Percentiles rank a stretch among this genome's conserved stretches.
Conservation (phyloP, 2,888 invertebrate genomes). For the Cordylochernes scorpioides region DNA sequence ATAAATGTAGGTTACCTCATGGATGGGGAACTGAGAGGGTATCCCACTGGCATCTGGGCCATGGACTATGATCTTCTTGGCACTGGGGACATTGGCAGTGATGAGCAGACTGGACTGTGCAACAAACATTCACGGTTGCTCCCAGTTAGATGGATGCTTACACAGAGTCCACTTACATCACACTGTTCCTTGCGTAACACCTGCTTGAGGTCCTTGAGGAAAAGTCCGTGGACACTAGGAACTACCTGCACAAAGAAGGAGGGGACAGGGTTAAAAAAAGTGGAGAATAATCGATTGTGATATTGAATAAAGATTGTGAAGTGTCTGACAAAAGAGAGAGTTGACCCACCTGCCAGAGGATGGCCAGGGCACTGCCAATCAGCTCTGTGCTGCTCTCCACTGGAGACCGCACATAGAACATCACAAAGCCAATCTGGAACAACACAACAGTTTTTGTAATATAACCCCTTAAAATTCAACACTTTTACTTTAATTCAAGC, state of each 20-base stretch:
- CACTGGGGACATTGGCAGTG: constrained; percentile 94
- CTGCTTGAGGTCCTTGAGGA: constrained; percentile 97
- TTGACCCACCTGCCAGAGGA: constrained; percentile 70
- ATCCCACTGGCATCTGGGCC: constrained; percentile 81
- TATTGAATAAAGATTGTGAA: too few relatives aligned
- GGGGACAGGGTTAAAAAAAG: constrained; percentile 4
- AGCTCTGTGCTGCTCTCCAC: constrained; percentile 82
- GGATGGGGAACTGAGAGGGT: constrained; percentile 91
- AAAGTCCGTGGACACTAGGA: constrained; percentile 91
- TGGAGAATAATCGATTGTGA: constrained; percentile 1
- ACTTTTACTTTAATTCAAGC: too few relatives aligned
- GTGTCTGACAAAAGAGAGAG: too few relatives aligned
- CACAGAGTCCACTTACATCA: constrained; percentile 34
- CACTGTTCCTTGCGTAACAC: constrained; percentile 95
- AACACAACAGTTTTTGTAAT: too few relatives aligned
- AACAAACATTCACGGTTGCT: constrained; percentile 1
- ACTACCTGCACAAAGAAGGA: constrained; percentile 69
- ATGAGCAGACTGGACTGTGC: constrained; percentile 53
- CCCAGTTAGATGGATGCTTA: neutral
- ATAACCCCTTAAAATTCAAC: too few relatives aligned
- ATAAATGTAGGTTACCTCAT: constrained; percentile 26
- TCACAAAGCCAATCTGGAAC: constrained; percentile 59
- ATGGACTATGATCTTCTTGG: constrained; percentile 93
- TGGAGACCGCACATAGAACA: constrained; percentile 92
- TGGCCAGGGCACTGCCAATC: constrained; percentile 74